phyloP scores from a whole-genome alignment of 2,113 vertebrate genomes.

The Megaceryle torquata region DNA sequence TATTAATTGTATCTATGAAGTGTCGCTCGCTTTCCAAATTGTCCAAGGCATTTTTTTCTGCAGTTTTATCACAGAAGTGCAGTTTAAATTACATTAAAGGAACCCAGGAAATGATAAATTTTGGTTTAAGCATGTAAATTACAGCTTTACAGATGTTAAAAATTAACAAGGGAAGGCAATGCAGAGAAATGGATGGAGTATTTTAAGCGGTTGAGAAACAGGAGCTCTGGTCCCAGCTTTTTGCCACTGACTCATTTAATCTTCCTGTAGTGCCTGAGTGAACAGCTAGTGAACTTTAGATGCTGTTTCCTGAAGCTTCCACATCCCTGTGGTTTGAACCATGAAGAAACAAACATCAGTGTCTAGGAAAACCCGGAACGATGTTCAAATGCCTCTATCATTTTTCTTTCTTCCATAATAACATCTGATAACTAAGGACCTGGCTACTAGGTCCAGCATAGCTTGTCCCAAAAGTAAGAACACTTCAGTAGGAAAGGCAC shows the following conservation, averaged over 20 bases:
- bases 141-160: neutral
- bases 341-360: neutral
- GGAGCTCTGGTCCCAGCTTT: neutral
- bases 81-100: neutral
- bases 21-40: neutral
- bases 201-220: neutral
- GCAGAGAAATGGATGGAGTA: neutral
- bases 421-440: too few relatives aligned
- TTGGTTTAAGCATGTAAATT: neutral
- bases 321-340: neutral
- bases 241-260: neutral
- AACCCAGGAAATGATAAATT: neutral
- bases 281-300: neutral
- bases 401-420: too few relatives aligned
- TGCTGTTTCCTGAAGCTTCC: neutral
- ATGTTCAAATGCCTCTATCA: neutral
- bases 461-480: too few relatives aligned
- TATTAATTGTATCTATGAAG: neutral
- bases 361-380: neutral
- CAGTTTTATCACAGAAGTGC: neutral
- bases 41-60: neutral
- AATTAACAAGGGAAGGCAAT: neutral
- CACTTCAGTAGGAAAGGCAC: too few relatives aligned
- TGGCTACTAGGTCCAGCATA: too few relatives aligned
- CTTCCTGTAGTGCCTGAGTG: neutral